Evolutionary conservation across 2,888 invertebrate genomes (phyloP).

Genomic region (Eulithis prunata): DNA sequence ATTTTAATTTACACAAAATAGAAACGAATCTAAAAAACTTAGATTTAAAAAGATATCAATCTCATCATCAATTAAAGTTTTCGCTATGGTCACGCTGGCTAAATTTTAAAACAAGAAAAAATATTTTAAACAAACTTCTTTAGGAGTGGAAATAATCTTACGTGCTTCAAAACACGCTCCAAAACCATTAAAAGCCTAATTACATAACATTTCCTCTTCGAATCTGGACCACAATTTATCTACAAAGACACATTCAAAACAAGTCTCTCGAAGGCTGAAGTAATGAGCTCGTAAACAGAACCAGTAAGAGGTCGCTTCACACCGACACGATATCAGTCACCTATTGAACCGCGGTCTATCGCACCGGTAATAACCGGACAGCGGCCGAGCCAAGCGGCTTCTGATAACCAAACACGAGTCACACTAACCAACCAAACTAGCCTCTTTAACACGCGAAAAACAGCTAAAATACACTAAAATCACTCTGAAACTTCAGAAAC

Average conservation of each 20-base stretch:
- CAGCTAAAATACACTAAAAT: not conserved
- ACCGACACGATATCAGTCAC: slow-evolving; percentile 81
- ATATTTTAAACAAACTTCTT: no score
- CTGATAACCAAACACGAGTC: slow-evolving; percentile 60
- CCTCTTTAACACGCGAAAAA: slow-evolving; percentile 27
- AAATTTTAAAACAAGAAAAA: no score
- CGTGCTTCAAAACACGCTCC: slow-evolving; percentile 1
- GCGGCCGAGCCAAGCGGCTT: slow-evolving; percentile 78
- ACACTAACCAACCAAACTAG: slow-evolving; percentile 38
- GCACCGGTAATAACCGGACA: slow-evolving; percentile 84
- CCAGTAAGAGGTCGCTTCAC: slow-evolving; percentile 78
- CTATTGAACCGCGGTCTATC: slow-evolving; percentile 85
- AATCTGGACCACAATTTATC: slow-evolving; percentile 22
- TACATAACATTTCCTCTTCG: slow-evolving; percentile 20
- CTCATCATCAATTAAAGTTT: no score
- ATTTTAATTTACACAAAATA: no score
- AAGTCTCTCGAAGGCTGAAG: slow-evolving; percentile 35
- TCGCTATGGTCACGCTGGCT: no score
- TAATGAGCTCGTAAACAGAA: slow-evolving; percentile 59
- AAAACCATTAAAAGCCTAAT: slow-evolving; percentile 7
- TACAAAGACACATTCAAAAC: slow-evolving; percentile 26
- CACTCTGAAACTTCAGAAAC: not conserved
- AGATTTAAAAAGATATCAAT: no score
- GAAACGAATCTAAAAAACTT: no score
- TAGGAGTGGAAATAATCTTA: not conserved